phyloP scores from a whole-genome alignment of 2,888 invertebrate genomes.

The Nephrotoma flavescens region DNA sequence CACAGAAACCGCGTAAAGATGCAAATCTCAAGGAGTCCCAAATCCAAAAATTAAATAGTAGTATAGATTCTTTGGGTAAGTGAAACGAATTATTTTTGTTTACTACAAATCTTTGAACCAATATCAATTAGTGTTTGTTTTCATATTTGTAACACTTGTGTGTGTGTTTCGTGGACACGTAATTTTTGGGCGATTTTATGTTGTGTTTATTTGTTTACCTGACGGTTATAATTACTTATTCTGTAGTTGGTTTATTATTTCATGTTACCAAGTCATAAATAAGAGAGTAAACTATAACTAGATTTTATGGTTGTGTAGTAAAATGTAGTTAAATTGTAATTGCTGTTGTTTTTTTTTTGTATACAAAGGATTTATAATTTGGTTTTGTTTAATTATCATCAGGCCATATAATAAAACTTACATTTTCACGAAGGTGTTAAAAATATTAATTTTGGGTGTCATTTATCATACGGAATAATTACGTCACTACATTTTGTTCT shows the following conservation, averaged over 20 bases:
- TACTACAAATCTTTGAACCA: not conserved
- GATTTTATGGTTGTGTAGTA: not conserved
- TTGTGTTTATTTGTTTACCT: not conserved
- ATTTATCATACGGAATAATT: not conserved
- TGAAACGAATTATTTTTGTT: conserved; percentile 6
- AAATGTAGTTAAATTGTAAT: not conserved
- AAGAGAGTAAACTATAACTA: not conserved
- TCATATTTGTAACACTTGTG: not conserved
- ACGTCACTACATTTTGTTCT: too few species aligned
- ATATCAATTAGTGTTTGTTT: not conserved
- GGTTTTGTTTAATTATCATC: not conserved
- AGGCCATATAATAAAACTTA: not conserved
- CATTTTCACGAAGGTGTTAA: not conserved
- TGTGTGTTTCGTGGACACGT: not conserved
- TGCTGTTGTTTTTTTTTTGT: not conserved
- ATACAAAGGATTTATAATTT: not conserved
- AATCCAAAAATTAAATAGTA: conserved; percentile 23
- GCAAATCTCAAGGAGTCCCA: conserved; percentile 16
- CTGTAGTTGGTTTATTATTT: not conserved
- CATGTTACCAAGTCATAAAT: not conserved
- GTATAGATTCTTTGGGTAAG: conserved; percentile 32
- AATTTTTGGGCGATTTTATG: not conserved
- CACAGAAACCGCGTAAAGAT: conserved; percentile 22
- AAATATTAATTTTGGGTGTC: not conserved
- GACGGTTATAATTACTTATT: not conserved